These are phyloP conservation scores for Peromyscus eremicus DNA, from an alignment of 2,797 vertebrate species.

Conservation along the genomic window DNA sequence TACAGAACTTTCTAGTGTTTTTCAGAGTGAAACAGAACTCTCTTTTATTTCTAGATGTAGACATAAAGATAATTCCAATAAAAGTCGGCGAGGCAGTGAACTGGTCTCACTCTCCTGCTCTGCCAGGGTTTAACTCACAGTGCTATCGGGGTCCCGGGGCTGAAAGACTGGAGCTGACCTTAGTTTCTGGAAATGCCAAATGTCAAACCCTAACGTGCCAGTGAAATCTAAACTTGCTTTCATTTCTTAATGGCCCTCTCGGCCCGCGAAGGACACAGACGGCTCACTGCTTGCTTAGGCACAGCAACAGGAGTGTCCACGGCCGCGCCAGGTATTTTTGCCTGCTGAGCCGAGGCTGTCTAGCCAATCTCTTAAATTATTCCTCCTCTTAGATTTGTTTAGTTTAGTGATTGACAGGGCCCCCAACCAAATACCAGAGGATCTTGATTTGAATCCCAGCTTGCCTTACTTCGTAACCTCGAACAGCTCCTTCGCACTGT, in stretches of 20 bases:
- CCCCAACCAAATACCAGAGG: constrained; percentile 38
- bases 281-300: constrained; percentile 72
- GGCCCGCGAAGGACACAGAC: constrained; percentile 61
- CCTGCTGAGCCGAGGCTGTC: constrained; percentile 60
- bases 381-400: constrained; percentile 70
- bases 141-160: neutral
- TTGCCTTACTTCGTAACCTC: constrained; percentile 60
- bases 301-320: constrained; percentile 41
- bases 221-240: constrained; percentile 76
- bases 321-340: constrained; percentile 23
- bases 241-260: constrained; percentile 80
- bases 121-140: constrained; percentile 21
- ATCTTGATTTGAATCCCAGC: constrained; percentile 74
- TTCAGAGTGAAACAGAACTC: neutral
- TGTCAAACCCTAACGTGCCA: constrained; percentile 65
- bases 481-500: constrained; percentile 47
- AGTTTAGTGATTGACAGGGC: constrained; percentile 73
- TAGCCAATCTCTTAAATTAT: constrained; percentile 71
- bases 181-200: constrained; percentile 75
- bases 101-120: neutral
- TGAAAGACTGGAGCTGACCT: constrained; percentile 69
- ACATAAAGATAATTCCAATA: constrained; percentile 61
- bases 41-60: constrained; percentile 37
- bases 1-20: constrained; percentile 42
- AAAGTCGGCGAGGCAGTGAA: neutral